Conservation (phyloP, 1,140 invertebrate genomes). For the Caenorhabditis brenneri region DNA sequence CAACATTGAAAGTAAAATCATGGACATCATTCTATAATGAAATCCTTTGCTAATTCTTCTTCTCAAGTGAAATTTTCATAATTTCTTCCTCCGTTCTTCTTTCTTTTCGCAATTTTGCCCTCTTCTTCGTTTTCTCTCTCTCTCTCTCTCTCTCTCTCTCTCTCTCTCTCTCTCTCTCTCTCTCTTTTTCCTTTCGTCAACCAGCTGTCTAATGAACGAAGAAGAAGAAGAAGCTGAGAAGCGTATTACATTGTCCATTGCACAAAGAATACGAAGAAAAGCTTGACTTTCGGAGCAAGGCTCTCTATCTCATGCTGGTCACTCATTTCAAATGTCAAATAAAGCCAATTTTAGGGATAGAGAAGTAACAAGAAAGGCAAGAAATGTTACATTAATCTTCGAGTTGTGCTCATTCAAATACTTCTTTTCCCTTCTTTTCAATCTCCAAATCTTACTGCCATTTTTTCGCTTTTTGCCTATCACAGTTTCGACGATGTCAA, state of each 20-base stretch:
- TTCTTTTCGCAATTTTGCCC: neutral
- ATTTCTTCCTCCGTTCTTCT: neutral
- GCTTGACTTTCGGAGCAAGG: neutral
- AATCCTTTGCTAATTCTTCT: no score
- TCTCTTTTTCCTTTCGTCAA: neutral
- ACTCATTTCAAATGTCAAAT: constrained; percentile 24
- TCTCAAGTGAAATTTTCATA: no score
- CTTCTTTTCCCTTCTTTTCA: neutral
- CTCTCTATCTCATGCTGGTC: neutral
- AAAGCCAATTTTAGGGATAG: neutral
- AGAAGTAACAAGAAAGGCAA: neutral
- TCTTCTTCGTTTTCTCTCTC: neutral
- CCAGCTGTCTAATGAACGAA: constrained; percentile 38
- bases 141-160: constrained; percentile 5
- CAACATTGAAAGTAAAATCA: no score
- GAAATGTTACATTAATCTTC: neutral
- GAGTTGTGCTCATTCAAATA: neutral
- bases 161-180: neutral
- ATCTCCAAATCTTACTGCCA: neutral
- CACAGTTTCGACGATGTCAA: neutral
- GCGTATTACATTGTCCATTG: constrained; percentile 37
- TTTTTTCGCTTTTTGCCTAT: neutral
- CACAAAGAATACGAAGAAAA: neutral
- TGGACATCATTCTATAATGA: no score
- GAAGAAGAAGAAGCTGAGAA: neutral